Evolutionary conservation across 1,140 invertebrate genomes (phyloP).

Genomic region (Brachionus rubens): DNA sequence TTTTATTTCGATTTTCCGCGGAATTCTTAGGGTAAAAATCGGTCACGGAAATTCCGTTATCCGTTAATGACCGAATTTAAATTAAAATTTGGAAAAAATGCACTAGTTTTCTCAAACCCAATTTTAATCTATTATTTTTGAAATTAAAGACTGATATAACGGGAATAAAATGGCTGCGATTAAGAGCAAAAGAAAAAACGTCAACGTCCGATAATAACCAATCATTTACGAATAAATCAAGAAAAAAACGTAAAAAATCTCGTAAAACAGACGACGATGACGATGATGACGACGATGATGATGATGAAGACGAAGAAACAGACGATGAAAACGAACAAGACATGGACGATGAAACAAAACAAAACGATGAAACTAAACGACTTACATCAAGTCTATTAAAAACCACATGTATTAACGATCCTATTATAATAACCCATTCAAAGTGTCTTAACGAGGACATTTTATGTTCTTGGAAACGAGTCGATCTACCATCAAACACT

Average conservation of each 20-base stretch:
- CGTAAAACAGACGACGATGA: not conserved
- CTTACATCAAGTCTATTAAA: constrained; percentile 52
- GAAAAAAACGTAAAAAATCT: constrained; percentile 57
- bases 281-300: not conserved
- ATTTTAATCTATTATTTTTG: too few species aligned
- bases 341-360: constrained; percentile 64
- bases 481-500: not conserved
- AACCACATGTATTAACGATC: constrained; percentile 71
- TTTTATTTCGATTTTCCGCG: too few species aligned
- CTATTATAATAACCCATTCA: constrained; percentile 84
- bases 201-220: not conserved
- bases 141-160: constrained; percentile 83
- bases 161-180: constrained; percentile 97
- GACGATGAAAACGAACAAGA: constrained; percentile 50
- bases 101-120: too few species aligned
- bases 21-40: too few species aligned
- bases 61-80: constrained; percentile 47
- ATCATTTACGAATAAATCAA: constrained; percentile 60
- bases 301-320: not conserved
- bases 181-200: constrained; percentile 74
- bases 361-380: too few species aligned
- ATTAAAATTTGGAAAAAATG: constrained; percentile 48
- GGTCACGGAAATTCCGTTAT: too few species aligned
- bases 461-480: constrained; percentile 87
- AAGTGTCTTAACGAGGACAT: constrained; percentile 88